Conservation (phyloP, 2,888 invertebrate genomes). For the Habroteleia sp. region DNA sequence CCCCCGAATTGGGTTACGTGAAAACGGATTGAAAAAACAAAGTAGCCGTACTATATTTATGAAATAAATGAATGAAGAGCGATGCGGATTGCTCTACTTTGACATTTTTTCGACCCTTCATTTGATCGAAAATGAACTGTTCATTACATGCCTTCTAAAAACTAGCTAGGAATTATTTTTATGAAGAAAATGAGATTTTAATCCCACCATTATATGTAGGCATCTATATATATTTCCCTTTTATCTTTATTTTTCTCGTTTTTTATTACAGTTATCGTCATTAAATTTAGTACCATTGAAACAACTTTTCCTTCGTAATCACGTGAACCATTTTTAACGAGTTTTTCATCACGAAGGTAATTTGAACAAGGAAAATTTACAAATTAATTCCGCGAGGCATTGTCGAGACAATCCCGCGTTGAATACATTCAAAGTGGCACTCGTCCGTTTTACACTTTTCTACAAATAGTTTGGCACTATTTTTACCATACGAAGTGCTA, state of each 20-base stretch:
- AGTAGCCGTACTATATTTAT: constrained; percentile 3
- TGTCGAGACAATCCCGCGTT: constrained; percentile 14
- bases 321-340: constrained; percentile 34
- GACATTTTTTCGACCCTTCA: constrained; percentile 1
- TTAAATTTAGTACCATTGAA: constrained; percentile 15
- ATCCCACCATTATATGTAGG: constrained; percentile 10
- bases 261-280: constrained; percentile 16
- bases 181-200: constrained; percentile 15
- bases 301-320: constrained; percentile 21
- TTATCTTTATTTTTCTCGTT: neutral
- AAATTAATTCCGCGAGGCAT: constrained; percentile 35
- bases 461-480: constrained; percentile 18
- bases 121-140: constrained; percentile 4
- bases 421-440: constrained; percentile 27
- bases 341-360: constrained; percentile 35
- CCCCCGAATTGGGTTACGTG: constrained; percentile 9
- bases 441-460: constrained; percentile 18
- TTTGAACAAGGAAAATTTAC: constrained; percentile 31
- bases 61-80: constrained; percentile 34
- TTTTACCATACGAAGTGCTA: constrained; percentile 18
- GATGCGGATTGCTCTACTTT: too few relatives aligned
- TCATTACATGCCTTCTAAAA: constrained; percentile 7
- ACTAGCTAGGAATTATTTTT: constrained; percentile 20
- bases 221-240: constrained; percentile 10
- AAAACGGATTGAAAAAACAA: constrained; percentile 21